phyloP scores from a whole-genome alignment of 2,113 vertebrate species.

The Varanus salvator region DNA sequence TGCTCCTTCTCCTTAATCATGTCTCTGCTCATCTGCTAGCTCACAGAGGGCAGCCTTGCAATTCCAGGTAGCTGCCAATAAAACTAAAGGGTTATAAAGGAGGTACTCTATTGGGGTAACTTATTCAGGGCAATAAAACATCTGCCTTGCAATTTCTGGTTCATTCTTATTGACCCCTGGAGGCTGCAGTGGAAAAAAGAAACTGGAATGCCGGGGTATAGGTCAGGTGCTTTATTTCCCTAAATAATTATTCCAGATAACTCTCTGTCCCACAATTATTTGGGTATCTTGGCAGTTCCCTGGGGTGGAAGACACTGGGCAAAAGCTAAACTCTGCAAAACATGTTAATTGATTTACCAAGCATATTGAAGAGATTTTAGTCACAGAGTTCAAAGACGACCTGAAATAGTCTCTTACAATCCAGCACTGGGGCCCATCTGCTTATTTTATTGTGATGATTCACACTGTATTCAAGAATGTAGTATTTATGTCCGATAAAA shows the following conservation, averaged over 20 bases:
- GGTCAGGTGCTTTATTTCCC: background rate
- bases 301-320: background rate
- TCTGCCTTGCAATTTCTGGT: background rate
- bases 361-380: background rate
- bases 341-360: background rate
- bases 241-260: background rate
- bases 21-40: background rate
- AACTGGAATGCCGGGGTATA: background rate
- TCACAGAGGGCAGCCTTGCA: background rate
- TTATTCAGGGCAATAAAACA: background rate
- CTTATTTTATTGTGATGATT: background rate
- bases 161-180: background rate
- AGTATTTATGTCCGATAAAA: background rate
- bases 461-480: background rate
- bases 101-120: background rate
- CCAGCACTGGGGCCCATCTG: background rate
- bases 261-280: background rate
- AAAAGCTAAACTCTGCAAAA: background rate
- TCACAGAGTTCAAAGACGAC: background rate
- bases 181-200: background rate
- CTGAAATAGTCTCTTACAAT: background rate
- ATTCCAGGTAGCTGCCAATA: background rate
- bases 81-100: background rate
- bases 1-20: background rate
- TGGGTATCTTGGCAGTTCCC: background rate